These are phyloP conservation scores for Ambastaia sidthimunki DNA, from an alignment of 2,797 vertebrate species.

Conservation along the genomic window DNA sequence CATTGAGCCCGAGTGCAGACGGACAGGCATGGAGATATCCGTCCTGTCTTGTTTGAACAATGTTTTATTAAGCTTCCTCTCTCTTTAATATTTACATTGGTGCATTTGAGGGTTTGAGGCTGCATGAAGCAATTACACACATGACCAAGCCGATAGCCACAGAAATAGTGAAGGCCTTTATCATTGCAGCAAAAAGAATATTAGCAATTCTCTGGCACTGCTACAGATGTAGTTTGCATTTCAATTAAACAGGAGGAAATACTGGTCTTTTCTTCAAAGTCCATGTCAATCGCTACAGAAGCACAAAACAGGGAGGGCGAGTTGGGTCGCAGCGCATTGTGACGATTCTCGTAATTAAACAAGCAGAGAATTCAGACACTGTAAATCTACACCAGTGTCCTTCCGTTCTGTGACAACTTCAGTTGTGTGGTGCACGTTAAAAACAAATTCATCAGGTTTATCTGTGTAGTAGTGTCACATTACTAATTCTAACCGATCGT, in stretches of 20 bases:
- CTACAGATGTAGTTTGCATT: conserved; percentile 83
- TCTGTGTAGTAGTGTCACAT: not conserved
- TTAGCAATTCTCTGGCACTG: conserved; percentile 69
- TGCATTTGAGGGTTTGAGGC: conserved; percentile 73
- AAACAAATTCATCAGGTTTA: not conserved
- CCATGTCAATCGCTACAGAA: conserved; percentile 71
- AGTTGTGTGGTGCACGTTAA: not conserved
- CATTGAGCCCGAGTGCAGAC: conserved; percentile 65
- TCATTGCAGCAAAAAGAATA: conserved; percentile 73
- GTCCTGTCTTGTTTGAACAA: conserved; percentile 81
- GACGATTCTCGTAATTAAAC: conserved; percentile 67
- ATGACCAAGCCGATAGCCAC: conserved; percentile 80
- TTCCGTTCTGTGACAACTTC: conserved; percentile 29
- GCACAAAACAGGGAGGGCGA: conserved; percentile 66
- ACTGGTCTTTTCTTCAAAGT: conserved; percentile 78
- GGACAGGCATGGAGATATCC: conserved; percentile 72
- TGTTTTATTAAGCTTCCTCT: conserved; percentile 79
- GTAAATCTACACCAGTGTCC: conserved; percentile 15
- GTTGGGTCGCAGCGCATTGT: conserved; percentile 66
- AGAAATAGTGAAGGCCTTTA: conserved; percentile 74
- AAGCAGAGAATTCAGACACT: conserved; percentile 45
- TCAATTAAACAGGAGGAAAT: conserved; percentile 79
- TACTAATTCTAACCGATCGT: too few relatives aligned
- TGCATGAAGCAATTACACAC: conserved; percentile 81
- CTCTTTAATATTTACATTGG: conserved; percentile 80